Conservation (phyloP, 2,113 vertebrate genomes). For the Dicrurus megarhynchus region DNA sequence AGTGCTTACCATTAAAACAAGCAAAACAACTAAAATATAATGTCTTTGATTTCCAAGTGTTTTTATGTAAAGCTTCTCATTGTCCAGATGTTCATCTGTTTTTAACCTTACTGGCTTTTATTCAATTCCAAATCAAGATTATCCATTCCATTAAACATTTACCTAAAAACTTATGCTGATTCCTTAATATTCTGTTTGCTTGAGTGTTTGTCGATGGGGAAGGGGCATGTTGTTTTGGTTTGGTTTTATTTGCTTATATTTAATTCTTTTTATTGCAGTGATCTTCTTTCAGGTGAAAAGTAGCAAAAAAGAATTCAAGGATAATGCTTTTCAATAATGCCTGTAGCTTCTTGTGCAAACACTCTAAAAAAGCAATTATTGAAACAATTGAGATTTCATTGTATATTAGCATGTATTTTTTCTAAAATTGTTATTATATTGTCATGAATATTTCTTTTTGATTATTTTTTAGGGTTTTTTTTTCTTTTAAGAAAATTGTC, state of each 20-base stretch:
- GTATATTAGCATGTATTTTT: neutral
- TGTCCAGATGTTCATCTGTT: neutral
- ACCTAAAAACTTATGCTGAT: neutral
- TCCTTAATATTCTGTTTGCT: neutral
- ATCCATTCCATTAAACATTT: neutral
- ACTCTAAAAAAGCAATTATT: neutral
- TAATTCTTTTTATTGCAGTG: neutral
- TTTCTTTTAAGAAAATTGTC: neutral
- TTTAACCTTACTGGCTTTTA: neutral
- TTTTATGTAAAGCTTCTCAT: neutral
- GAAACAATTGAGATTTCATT: neutral
- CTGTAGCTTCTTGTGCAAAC: neutral
- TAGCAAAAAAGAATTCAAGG: neutral
- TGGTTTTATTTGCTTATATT: neutral
- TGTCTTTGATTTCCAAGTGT: neutral
- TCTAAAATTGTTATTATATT: neutral
- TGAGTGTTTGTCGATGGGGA: neutral
- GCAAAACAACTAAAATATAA: neutral
- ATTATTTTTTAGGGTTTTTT: neutral
- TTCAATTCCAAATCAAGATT: neutral
- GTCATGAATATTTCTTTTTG: fast-evolving
- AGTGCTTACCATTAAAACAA: neutral
- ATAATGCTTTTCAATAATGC: neutral
- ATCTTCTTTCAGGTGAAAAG: neutral
- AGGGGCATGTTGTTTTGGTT: neutral